These are phyloP conservation scores for Malurus melanocephalus DNA, from an alignment of 2,113 vertebrate species.

Conservation along the genomic window DNA sequence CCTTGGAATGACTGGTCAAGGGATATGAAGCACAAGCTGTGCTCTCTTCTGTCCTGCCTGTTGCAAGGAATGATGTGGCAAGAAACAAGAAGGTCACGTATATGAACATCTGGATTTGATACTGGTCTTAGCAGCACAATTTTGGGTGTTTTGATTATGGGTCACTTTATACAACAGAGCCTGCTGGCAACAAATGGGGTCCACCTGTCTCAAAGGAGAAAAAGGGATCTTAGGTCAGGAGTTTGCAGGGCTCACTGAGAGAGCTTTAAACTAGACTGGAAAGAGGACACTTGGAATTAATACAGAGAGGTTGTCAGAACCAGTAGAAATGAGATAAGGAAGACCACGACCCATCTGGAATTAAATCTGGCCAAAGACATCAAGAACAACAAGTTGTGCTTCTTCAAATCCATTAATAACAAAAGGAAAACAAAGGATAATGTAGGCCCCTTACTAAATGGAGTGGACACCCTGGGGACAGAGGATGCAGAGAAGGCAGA, in stretches of 20 bases:
- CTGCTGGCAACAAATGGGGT: not conserved
- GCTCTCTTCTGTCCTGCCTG: not conserved
- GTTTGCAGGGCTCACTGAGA: rapidly evolving
- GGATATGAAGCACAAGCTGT: not conserved
- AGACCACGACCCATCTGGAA: not conserved
- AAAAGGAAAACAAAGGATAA: not conserved
- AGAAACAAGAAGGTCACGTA: not conserved
- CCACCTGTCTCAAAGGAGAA: not conserved
- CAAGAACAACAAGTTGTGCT: not conserved
- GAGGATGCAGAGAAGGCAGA: not conserved
- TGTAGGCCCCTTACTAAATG: not conserved
- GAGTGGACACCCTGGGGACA: no score
- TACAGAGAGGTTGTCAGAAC: not conserved
- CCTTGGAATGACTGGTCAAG: not conserved
- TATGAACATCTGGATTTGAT: not conserved
- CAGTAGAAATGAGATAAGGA: not conserved
- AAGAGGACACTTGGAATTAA: not conserved
- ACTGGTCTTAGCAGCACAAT: not conserved
- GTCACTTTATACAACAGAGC: not conserved
- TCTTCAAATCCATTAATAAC: not conserved
- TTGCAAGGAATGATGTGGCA: not conserved
- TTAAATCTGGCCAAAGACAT: not conserved
- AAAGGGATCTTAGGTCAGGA: not conserved
- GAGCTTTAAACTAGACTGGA: not conserved
- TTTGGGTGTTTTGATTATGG: not conserved